Evolutionary conservation across 1,140 invertebrate species (phyloP).

Genomic region (Philopotamus ludificatus): DNA sequence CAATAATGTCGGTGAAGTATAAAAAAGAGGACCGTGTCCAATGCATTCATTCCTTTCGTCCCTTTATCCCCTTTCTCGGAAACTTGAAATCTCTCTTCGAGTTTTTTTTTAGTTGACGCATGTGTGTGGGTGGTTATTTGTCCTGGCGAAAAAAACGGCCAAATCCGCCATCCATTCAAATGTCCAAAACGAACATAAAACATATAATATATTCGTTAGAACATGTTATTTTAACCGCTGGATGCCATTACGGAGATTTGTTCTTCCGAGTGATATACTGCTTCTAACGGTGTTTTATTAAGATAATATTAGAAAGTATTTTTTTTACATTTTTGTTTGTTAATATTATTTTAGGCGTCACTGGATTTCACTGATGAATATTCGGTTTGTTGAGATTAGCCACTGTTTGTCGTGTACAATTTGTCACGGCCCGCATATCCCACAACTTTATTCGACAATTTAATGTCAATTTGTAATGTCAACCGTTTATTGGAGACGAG

Average conservation of each 20-base stretch:
- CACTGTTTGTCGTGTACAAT: neutral
- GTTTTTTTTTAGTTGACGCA: slow-evolving; percentile 10
- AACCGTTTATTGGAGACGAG: neutral
- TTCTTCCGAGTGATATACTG: neutral
- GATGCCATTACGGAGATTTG: neutral
- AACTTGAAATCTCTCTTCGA: slow-evolving; percentile 4
- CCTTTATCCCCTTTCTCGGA: slow-evolving; percentile 18
- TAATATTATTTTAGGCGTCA: neutral
- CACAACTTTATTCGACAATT: slow-evolving; percentile 1
- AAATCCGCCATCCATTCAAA: slow-evolving; percentile 24
- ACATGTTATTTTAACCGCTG: neutral
- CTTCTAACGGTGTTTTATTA: neutral
- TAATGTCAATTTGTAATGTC: slow-evolving; percentile 18
- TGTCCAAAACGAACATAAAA: slow-evolving; percentile 6
- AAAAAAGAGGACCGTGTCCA: neutral
- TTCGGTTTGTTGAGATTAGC: neutral
- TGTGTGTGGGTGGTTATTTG: slow-evolving; percentile 18
- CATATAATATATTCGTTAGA: neutral
- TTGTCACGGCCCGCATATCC: slow-evolving; percentile 1
- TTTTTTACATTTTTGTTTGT: neutral
- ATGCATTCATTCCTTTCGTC: neutral
- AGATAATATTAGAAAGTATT: neutral
- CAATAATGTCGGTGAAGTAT: neutral
- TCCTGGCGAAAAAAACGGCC: slow-evolving; percentile 11
- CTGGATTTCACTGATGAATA: neutral